These are phyloP conservation scores for Macrosteles quadrilineatus DNA, from an alignment of 1,140 invertebrate genomes.

Conservation along the genomic window DNA sequence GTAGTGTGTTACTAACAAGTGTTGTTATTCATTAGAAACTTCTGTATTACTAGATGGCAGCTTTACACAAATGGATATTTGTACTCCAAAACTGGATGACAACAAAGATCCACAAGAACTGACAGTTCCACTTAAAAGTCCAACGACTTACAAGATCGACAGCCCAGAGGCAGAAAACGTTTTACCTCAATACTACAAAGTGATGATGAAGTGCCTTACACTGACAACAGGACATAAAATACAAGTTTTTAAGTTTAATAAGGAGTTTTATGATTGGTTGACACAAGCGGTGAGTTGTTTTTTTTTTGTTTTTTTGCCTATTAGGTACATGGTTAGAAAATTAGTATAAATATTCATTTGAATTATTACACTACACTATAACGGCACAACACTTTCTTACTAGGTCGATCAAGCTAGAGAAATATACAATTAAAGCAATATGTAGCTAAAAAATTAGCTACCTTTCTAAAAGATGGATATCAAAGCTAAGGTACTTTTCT, in stretches of 20 bases:
- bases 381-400: too few relatives aligned
- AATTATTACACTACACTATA: too few relatives aligned
- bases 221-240: neutral
- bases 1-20: too few relatives aligned
- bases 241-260: constrained; percentile 15
- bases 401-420: too few relatives aligned
- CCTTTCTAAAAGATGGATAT: too few relatives aligned
- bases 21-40: too few relatives aligned
- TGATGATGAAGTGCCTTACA: constrained; percentile 18
- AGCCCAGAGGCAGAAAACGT: constrained; percentile 3
- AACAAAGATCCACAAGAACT: constrained; percentile 7
- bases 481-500: too few relatives aligned
- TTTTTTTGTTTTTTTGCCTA: too few relatives aligned
- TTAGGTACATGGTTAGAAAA: too few relatives aligned
- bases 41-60: neutral
- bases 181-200: constrained; percentile 17
- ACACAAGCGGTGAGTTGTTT: neutral
- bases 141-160: neutral
- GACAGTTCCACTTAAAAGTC: neutral
- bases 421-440: too few relatives aligned
- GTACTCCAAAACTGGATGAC: constrained; percentile 2
- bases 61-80: neutral
- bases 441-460: too few relatives aligned
- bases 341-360: too few relatives aligned
- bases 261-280: constrained; percentile 13